Evolutionary conservation across 2,797 vertebrate species (phyloP).

Genomic region (Tympanoctomys barrerae): DNA sequence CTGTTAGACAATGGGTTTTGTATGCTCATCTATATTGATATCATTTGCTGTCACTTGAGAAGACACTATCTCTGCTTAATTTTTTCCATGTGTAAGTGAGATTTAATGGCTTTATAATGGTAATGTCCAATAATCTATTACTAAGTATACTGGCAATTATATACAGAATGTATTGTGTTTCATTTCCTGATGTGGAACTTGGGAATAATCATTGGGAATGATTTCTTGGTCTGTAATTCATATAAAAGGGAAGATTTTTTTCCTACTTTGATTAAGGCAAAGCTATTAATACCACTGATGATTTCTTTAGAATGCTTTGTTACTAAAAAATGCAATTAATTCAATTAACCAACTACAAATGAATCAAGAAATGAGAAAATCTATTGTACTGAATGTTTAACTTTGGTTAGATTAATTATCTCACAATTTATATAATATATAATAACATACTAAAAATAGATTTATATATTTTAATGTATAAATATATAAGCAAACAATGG

Average conservation of each 20-base stretch:
- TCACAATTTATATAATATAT: background rate
- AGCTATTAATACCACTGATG: background rate
- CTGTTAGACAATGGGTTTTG: background rate
- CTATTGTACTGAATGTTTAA: background rate
- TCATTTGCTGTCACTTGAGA: conserved; percentile 1
- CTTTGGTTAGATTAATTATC: background rate
- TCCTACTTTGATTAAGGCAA: conserved; percentile 23
- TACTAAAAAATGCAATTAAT: background rate
- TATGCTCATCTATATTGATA: background rate
- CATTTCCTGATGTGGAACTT: conserved; percentile 39
- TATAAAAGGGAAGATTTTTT: conserved; percentile 36
- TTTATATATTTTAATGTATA: background rate
- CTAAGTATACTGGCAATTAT: background rate
- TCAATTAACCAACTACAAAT: background rate
- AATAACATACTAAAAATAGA: background rate
- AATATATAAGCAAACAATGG: background rate
- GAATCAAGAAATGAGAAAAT: background rate
- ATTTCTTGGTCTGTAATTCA: conserved; percentile 35
- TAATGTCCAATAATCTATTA: conserved; percentile 6
- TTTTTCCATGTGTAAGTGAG: conserved; percentile 38
- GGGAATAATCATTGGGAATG: conserved; percentile 12
- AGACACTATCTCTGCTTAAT: background rate
- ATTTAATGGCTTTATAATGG: conserved; percentile 43
- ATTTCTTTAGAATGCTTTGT: conserved; percentile 47
- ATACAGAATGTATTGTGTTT: conserved; percentile 10